Conservation (phyloP, 2,888 invertebrate species). For the Andrena bicolor region DNA sequence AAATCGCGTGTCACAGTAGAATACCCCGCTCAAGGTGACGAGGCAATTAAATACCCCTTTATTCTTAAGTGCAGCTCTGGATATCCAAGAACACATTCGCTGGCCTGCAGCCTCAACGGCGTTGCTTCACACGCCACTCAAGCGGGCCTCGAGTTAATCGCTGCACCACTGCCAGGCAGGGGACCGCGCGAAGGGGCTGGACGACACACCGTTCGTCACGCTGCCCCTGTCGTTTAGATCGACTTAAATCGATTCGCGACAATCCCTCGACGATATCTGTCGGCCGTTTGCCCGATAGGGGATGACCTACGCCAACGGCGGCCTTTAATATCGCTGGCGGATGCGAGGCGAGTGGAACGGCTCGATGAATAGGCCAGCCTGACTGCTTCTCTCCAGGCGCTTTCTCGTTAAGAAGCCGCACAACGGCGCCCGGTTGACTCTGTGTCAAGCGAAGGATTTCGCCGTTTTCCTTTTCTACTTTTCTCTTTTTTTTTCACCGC, state of each 20-base stretch:
- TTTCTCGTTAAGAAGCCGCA: conserved; percentile 67
- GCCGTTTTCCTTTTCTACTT: conserved; percentile 12
- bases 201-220: background rate
- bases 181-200: background rate
- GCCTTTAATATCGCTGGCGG: conserved; percentile 39
- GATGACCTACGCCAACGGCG: conserved; percentile 33
- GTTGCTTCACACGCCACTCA: too few species aligned
- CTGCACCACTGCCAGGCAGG: too few species aligned
- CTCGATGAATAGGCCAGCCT: conserved; percentile 60
- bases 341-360: conserved; percentile 35
- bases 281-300: conserved; percentile 28
- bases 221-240: background rate
- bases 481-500: conserved; percentile 14
- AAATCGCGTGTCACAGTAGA: too few species aligned
- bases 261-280: conserved; percentile 17
- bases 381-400: conserved; percentile 32
- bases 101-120: too few species aligned
- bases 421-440: conserved; percentile 48
- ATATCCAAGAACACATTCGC: too few species aligned
- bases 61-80: too few species aligned
- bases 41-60: too few species aligned
- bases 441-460: conserved; percentile 44
- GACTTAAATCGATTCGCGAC: conserved; percentile 23
- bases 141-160: too few species aligned
- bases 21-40: too few species aligned